Evolutionary conservation across 2,888 invertebrate genomes (phyloP).

Genomic region (Thymelicus lineola): DNA sequence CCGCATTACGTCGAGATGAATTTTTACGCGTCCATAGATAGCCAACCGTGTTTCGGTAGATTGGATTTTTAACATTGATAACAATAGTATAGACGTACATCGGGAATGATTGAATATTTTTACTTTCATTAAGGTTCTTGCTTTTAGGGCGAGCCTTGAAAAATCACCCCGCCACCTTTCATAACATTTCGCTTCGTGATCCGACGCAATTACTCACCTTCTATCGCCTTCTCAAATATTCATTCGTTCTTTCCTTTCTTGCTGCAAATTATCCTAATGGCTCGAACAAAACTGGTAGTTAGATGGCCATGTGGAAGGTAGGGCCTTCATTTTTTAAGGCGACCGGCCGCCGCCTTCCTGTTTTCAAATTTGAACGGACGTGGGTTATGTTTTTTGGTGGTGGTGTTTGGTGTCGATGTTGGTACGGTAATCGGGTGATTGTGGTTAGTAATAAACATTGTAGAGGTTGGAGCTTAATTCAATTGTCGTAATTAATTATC

Average conservation of each 20-base stretch:
- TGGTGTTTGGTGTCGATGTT: slow-evolving; percentile 12
- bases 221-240: slow-evolving; percentile 84
- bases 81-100: slow-evolving; percentile 13
- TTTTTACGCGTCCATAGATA: slow-evolving; percentile 68
- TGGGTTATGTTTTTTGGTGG: slow-evolving; percentile 6
- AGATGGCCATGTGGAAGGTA: slow-evolving; percentile 62
- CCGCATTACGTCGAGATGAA: slow-evolving; percentile 76
- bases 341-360: slow-evolving; percentile 33
- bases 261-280: slow-evolving; percentile 82
- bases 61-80: slow-evolving; percentile 40
- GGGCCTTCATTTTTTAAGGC: slow-evolving; percentile 56
- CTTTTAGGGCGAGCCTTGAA: slow-evolving; percentile 72
- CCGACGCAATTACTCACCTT: slow-evolving; percentile 81
- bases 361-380: slow-evolving; percentile 40
- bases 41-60: slow-evolving; percentile 42
- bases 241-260: slow-evolving; percentile 82
- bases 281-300: slow-evolving; percentile 77
- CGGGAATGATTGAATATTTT: slow-evolving; percentile 70
- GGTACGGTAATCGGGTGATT: neutral
- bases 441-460: slow-evolving; percentile 14
- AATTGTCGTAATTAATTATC: slow-evolving; percentile 47
- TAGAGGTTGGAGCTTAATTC: slow-evolving; percentile 38
- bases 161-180: slow-evolving; percentile 82
- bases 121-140: slow-evolving; percentile 78
- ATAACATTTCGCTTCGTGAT: slow-evolving; percentile 86